These are phyloP conservation scores for Opisthocomus hoazin DNA, from an alignment of 2,113 vertebrate genomes.

Conservation along the genomic window DNA sequence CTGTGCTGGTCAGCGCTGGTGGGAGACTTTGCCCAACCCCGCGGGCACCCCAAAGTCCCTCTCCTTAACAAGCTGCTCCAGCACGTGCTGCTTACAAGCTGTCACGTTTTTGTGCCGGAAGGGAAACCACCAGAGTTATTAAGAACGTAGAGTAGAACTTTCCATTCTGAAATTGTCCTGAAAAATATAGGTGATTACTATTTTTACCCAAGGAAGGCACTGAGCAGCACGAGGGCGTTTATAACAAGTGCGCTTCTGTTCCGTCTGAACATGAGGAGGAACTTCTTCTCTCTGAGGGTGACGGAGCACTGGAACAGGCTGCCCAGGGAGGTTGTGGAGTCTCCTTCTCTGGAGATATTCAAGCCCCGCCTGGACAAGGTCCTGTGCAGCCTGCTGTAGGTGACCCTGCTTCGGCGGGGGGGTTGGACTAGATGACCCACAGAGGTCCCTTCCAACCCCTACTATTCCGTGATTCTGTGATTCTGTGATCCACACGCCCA, in stretches of 20 bases:
- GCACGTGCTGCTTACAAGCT: background rate
- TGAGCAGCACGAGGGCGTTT: background rate
- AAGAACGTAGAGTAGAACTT: background rate
- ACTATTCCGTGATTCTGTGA: too few relatives aligned
- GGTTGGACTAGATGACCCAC: too few relatives aligned
- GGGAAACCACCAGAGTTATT: background rate
- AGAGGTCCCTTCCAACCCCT: too few relatives aligned
- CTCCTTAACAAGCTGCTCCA: background rate
- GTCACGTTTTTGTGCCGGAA: background rate
- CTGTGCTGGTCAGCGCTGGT: background rate
- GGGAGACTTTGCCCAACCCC: background rate
- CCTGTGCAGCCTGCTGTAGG: too few relatives aligned
- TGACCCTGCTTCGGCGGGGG: too few relatives aligned
- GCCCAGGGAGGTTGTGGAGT: too few relatives aligned
- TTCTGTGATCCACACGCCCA: background rate
- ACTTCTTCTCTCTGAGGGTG: too few relatives aligned
- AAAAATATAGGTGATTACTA: background rate
- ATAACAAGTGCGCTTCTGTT: rapidly evolving
- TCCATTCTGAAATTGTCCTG: background rate
- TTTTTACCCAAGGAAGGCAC: background rate
- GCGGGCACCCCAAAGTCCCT: rapidly evolving
- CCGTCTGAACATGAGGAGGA: too few relatives aligned
- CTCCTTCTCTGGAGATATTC: too few relatives aligned
- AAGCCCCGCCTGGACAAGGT: too few relatives aligned
- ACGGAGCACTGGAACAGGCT: too few relatives aligned